phyloP scores from a whole-genome alignment of 2,113 vertebrate species.

The Geococcyx californianus region DNA sequence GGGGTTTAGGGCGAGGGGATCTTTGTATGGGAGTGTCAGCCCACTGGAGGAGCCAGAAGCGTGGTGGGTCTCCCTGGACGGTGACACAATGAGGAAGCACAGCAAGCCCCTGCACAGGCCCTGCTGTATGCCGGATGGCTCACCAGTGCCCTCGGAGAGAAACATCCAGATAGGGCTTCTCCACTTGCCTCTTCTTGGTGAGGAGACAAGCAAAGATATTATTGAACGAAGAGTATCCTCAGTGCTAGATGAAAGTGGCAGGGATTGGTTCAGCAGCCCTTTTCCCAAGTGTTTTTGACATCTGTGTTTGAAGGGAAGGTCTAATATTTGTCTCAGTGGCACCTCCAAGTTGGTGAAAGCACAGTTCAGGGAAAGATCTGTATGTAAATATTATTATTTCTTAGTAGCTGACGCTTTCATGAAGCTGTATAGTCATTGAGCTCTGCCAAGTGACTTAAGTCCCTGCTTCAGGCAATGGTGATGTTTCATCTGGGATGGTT shows the following conservation, averaged over 20 bases:
- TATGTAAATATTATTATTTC: not conserved
- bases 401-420: not conserved
- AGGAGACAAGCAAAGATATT: not conserved
- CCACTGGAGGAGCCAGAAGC: rapidly evolving
- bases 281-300: not conserved
- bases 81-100: not conserved
- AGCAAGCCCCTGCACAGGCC: not conserved
- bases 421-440: not conserved
- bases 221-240: too few relatives aligned
- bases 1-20: not conserved
- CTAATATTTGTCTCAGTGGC: not conserved
- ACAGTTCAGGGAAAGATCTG: too few relatives aligned
- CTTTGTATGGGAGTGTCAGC: not conserved
- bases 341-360: not conserved
- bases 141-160: not conserved
- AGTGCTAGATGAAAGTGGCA: not conserved
- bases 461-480: not conserved
- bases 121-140: not conserved
- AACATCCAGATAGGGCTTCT: not conserved
- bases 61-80: not conserved
- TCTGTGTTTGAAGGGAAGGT: not conserved
- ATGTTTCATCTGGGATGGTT: not conserved
- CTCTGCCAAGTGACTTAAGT: not conserved
- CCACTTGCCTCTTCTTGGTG: not conserved
- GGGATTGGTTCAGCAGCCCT: not conserved